Conservation (phyloP, 2,888 invertebrate genomes). For the Scaptomyza parva region DNA sequence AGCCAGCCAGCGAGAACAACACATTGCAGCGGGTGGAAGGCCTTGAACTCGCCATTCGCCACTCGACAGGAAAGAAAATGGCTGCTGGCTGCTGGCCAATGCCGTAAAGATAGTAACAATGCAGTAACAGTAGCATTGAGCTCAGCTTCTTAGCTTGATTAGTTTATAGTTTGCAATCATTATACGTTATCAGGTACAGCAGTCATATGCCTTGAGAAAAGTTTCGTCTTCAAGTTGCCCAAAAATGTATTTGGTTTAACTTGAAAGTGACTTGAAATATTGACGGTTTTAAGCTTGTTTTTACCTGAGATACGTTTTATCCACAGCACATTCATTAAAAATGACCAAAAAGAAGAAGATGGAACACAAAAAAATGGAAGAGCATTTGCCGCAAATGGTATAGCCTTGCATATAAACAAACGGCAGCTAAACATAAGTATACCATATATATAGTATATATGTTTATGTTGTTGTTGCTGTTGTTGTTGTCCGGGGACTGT, state of each 20-base stretch:
- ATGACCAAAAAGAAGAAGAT: not conserved
- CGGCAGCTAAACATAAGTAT: not conserved
- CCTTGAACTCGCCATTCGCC: not conserved
- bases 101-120: slow-evolving; percentile 1
- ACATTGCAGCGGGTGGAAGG: not conserved
- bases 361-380: not conserved
- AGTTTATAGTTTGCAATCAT: not conserved
- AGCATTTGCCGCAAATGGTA: slow-evolving; percentile 1
- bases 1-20: not conserved
- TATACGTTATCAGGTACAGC: not conserved
- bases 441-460: not conserved
- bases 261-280: not conserved
- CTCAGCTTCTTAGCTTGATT: not conserved
- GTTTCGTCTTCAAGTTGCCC: not conserved
- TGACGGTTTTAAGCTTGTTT: not conserved
- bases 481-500: not conserved
- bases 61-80: too few species aligned
- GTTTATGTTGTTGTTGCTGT: not conserved
- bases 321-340: not conserved
- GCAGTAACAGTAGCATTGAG: not conserved
- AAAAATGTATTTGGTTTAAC: not conserved
- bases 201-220: not conserved
- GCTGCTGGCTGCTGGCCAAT: slow-evolving; percentile 3
- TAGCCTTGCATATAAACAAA: not conserved
- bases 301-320: not conserved